These are phyloP conservation scores for Sternarchorhynchus goeldii DNA, from an alignment of 2,797 vertebrate genomes.

Conservation along the genomic window DNA sequence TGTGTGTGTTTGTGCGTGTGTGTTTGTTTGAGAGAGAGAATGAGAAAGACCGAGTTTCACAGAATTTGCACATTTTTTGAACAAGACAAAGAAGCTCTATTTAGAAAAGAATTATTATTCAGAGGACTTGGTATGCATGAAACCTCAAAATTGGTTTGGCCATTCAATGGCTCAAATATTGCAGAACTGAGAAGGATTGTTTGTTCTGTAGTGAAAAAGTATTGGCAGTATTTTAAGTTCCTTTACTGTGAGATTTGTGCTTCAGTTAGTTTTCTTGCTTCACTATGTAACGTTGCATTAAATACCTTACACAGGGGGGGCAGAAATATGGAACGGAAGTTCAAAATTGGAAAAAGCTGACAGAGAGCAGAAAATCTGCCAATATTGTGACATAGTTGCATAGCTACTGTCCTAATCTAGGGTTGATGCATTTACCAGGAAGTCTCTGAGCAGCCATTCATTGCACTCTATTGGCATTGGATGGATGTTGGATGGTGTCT, in stretches of 20 bases:
- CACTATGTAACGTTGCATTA: slow-evolving; percentile 18
- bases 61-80: slow-evolving; percentile 13
- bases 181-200: not conserved
- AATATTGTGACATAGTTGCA: not conserved
- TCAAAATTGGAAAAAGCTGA: not conserved
- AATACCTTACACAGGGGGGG: slow-evolving; percentile 20
- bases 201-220: slow-evolving; percentile 4
- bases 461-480: not conserved
- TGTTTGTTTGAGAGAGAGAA: not conserved
- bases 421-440: not conserved
- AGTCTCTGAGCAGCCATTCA: not conserved
- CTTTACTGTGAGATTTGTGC: slow-evolving; percentile 23
- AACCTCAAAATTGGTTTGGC: slow-evolving; percentile 34
- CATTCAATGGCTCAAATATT: slow-evolving; percentile 30
- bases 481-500: not conserved
- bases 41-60: not conserved
- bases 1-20: not conserved
- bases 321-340: not conserved
- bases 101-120: slow-evolving; percentile 29
- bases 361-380: not conserved
- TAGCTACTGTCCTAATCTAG: not conserved
- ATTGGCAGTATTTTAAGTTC: not conserved
- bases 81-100: slow-evolving; percentile 21
- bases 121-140: slow-evolving; percentile 21
- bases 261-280: not conserved